Percentiles rank a stretch among this genome's conserved stretches.
Conservation (phyloP, 2,113 vertebrate genomes). For the Paramormyrops kingsleyae region DNA sequence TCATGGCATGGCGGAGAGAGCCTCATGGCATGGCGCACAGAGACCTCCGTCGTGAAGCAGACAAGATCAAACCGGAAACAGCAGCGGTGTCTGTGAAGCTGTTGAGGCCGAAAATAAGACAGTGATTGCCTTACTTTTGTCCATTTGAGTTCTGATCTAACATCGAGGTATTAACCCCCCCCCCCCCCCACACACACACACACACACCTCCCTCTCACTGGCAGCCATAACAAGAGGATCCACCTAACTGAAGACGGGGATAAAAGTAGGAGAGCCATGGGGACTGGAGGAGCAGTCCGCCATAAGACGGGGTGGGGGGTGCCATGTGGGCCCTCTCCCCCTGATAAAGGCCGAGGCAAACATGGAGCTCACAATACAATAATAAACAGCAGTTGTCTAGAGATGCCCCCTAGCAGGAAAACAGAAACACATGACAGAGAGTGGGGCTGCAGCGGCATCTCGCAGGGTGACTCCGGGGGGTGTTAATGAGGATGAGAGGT, state of each 20-base stretch:
- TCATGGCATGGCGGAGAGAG: background rate
- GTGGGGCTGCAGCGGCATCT: constrained; percentile 74
- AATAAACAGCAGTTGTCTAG: constrained; percentile 71
- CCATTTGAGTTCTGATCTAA: background rate
- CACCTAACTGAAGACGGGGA: background rate
- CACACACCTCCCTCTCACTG: background rate
- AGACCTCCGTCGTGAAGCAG: background rate
- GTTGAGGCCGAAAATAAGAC: background rate
- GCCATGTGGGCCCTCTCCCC: constrained; percentile 41
- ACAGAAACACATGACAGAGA: constrained; percentile 75
- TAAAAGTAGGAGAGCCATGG: background rate
- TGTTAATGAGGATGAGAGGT: constrained; percentile 89
- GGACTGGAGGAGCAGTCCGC: background rate
- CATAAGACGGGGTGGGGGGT: constrained; percentile 41
- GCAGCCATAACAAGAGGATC: background rate
- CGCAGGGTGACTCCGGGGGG: constrained; percentile 83
- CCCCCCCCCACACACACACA: too few relatives aligned
- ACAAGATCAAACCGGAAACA: background rate
- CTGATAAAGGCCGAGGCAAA: constrained; percentile 48
- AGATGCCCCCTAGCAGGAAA: constrained; percentile 64
- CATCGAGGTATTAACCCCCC: background rate
- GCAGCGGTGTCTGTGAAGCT: background rate
- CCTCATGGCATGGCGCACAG: background rate
- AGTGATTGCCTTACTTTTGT: background rate
- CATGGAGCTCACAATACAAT: constrained; percentile 73